Base-by-base conservation (phyloP, 2,113 vertebrate genomes). In the Dipodomys merriami region DNA sequence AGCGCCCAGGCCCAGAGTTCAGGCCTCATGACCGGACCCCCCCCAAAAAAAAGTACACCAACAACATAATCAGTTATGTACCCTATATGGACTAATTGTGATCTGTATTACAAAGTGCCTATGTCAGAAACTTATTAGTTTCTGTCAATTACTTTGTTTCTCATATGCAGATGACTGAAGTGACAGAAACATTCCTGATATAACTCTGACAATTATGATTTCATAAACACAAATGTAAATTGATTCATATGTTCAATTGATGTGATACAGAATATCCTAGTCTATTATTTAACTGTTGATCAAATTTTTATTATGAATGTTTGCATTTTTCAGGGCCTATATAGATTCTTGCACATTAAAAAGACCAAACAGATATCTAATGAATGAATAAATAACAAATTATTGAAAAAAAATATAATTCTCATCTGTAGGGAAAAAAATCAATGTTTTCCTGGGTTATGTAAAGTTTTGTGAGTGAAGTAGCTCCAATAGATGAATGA, bases 91-190 rank as follows among this genome's bases (percentile, higher is more conserved):
- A 39, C 82, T 82, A 65, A 86, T 77, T 84, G 73, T 84, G 9
- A 7, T 71, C 1, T 74, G 20, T 90, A 72, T 82, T 90, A 39
- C 65, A 86, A 90, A 85, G 65, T 93, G 44, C 15, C 57, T 80
- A 29, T 86, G 30, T 77, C 57, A 91, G 29, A 94, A 81, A 93
- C 2, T 9, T 69, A 33, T 16, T 77, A 83, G 62, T 91, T 89
- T 88, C 68, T 46, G 60, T 49, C 80, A 78, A n/a, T 68, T 87
- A 86, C 60, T 97, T 92, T 86, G 76, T 91, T 93, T 93, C 27
- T 84, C 39, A 53, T 35, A 16, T 84, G 12, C 62, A n/a, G 44
- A 86, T 29, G 7, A 94, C 29, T 46, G 23, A 86, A 81, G 67
- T 30, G 64, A 60, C 30, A 93, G 30, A 93, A 92, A 83, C 25